These are phyloP conservation scores for Percopsis transmontana DNA, from an alignment of 2,113 vertebrate genomes.

Conservation along the genomic window DNA sequence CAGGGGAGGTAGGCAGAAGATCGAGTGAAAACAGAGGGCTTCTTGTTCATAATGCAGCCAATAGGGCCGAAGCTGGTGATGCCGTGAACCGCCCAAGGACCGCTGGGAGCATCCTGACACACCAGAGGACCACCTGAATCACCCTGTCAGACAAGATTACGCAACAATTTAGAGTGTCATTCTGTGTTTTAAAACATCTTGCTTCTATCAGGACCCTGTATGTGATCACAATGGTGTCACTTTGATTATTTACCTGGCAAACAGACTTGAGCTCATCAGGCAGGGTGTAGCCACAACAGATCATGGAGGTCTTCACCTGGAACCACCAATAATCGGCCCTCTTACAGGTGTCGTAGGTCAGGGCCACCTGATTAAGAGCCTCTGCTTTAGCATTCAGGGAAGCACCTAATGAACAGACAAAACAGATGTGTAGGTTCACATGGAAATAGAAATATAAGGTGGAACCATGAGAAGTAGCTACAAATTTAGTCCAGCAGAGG, in stretches of 20 bases:
- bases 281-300: constrained; percentile 77
- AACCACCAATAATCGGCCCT: constrained; percentile 83
- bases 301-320: constrained; percentile 81
- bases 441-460: background rate
- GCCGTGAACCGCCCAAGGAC: constrained; percentile 76
- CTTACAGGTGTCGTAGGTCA: constrained; percentile 75
- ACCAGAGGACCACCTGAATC: constrained; percentile 80
- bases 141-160: constrained; percentile 59
- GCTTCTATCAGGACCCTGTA: background rate
- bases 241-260: constrained; percentile 67
- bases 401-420: constrained; percentile 60
- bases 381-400: constrained; percentile 72
- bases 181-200: background rate
- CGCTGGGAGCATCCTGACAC: constrained; percentile 61
- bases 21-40: constrained; percentile 80
- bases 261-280: constrained; percentile 80
- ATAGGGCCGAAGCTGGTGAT: constrained; percentile 81
- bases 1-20: constrained; percentile 75
- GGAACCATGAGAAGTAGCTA: constrained; percentile 7
- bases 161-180: too few species aligned
- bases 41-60: constrained; percentile 80
- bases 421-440: background rate
- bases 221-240: background rate
- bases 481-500: constrained; percentile 53
- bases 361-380: constrained; percentile 75